Conservation (phyloP, 1,140 invertebrate species). For the Hyposmocoma kahamanoa region DNA sequence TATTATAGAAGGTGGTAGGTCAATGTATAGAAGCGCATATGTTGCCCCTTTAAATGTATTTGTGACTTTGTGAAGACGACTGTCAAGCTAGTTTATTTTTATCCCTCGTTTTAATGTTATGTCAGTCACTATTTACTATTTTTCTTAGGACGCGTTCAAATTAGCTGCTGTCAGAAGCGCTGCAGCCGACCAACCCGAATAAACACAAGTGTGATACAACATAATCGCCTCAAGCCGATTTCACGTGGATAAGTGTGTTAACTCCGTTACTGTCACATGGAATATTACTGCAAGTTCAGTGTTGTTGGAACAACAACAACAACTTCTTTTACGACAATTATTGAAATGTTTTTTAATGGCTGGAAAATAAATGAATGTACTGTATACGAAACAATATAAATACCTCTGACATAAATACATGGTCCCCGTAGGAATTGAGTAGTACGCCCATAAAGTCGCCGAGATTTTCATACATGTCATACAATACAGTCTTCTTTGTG, state of each 20-base stretch:
- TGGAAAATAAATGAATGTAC: neutral
- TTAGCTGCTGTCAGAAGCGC: no score
- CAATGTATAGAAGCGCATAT: no score
- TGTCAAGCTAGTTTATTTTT: no score
- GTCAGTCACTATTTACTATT: no score
- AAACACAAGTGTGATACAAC: no score
- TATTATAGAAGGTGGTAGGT: no score
- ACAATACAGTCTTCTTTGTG: constrained; percentile 52
- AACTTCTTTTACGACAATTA: neutral
- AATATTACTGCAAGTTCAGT: neutral
- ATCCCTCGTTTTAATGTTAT: no score
- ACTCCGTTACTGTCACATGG: neutral
- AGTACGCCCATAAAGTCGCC: constrained; percentile 52
- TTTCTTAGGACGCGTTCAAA: no score
- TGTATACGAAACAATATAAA: neutral
- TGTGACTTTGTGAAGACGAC: no score
- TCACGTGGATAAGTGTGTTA: neutral
- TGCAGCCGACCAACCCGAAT: no score
- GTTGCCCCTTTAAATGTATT: no score
- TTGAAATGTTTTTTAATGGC: neutral
- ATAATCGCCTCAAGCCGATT: neutral
- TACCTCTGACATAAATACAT: constrained; percentile 65
- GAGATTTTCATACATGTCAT: constrained; percentile 51
- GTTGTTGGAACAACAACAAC: neutral
- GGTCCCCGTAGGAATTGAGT: constrained; percentile 61